Percentiles rank a stretch among this genome's conserved stretches.
These are phyloP conservation scores for Phocides pigmalion DNA, from an alignment of 1,140 invertebrate species.

Conservation along the genomic window DNA sequence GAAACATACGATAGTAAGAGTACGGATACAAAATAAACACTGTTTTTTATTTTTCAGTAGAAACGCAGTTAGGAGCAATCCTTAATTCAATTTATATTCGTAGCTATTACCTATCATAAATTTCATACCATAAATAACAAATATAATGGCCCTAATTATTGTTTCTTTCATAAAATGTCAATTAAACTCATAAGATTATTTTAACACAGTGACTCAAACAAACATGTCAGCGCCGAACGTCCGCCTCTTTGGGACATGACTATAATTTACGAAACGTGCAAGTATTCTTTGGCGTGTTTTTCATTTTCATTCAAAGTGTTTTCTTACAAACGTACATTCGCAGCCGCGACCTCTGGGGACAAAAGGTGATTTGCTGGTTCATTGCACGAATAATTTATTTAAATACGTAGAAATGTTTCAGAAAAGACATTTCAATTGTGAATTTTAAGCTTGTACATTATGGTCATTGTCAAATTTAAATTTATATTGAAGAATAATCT, in stretches of 20 bases:
- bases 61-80: not conserved
- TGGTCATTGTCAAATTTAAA: not conserved
- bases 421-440: not conserved
- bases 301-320: slow-evolving; percentile 16
- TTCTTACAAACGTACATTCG: slow-evolving; percentile 16
- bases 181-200: too few species aligned
- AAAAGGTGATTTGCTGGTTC: slow-evolving; percentile 29
- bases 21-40: not conserved
- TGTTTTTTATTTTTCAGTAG: not conserved
- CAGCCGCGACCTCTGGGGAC: slow-evolving; percentile 18
- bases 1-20: not conserved
- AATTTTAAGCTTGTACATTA: not conserved
- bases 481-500: not conserved
- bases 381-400: slow-evolving; percentile 33
- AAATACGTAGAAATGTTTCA: slow-evolving; percentile 13
- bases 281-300: not conserved
- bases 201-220: too few species aligned
- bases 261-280: too few species aligned
- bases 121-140: too few species aligned
- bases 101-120: too few species aligned
- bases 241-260: too few species aligned
- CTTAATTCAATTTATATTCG: too few species aligned
- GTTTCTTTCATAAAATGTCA: too few species aligned
- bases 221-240: too few species aligned
- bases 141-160: too few species aligned